Percentiles rank a stretch among this genome's conserved stretches.
These are phyloP conservation scores for Umimayanthus chanpuru DNA, from an alignment of 92 coral and sea anemone genomes.

Conservation along the genomic window DNA sequence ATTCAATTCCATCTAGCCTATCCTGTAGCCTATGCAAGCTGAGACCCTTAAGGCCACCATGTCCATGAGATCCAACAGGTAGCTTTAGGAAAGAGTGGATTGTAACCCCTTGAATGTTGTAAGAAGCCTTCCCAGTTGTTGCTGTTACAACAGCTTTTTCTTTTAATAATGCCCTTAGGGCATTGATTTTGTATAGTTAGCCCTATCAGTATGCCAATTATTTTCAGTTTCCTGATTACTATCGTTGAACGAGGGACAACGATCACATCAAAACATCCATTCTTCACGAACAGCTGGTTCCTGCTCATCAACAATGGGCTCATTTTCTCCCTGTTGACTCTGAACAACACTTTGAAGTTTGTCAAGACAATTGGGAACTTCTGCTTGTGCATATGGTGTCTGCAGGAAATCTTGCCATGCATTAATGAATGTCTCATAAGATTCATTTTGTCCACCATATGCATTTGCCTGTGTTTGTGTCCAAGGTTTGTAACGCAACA, in stretches of 20 bases:
- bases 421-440: constrained; percentile 56
- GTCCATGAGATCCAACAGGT: constrained; percentile 50
- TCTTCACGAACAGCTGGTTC: constrained; percentile 43
- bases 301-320: constrained; percentile 32
- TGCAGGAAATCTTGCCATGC: constrained; percentile 63
- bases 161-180: constrained; percentile 25
- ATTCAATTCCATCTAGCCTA: constrained; percentile 42
- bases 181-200: constrained; percentile 52
- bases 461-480: constrained; percentile 45
- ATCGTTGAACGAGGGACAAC: constrained; percentile 44
- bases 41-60: constrained; percentile 54
- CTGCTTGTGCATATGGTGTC: constrained; percentile 53
- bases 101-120: constrained; percentile 56
- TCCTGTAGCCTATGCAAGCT: constrained; percentile 57
- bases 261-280: constrained; percentile 60
- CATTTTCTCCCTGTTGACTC: constrained; percentile 41
- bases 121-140: constrained; percentile 66
- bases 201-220: constrained; percentile 49
- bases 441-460: constrained; percentile 52
- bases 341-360: constrained; percentile 58
- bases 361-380: constrained; percentile 66
- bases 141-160: constrained; percentile 33
- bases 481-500: too few species aligned
- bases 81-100: constrained; percentile 64
- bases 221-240: constrained; percentile 12